Percentiles rank a stretch among this genome's conserved stretches.
phyloP scores from a whole-genome alignment of 2,888 invertebrate genomes.

The Dasysyrphus tricinctus region DNA sequence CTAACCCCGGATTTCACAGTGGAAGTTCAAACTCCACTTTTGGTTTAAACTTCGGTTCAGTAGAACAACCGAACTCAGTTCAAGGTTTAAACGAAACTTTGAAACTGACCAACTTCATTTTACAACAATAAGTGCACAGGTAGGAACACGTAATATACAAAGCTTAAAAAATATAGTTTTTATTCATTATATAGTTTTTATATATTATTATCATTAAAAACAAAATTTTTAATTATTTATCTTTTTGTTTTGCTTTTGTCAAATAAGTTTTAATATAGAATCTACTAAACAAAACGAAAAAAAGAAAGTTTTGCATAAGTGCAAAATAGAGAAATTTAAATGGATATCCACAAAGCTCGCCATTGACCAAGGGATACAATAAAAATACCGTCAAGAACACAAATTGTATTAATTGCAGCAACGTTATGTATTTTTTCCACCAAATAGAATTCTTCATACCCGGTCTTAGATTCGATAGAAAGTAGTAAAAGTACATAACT shows the following conservation, averaged over 20 bases:
- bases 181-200: too few relatives aligned
- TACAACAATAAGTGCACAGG: too few relatives aligned
- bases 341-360: constrained; percentile 86
- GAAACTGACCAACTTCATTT: too few relatives aligned
- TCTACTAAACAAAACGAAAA: constrained; percentile 87
- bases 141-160: too few relatives aligned
- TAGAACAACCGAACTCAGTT: too few relatives aligned
- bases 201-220: too few relatives aligned
- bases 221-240: background rate
- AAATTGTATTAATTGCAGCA: constrained; percentile 91
- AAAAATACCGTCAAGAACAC: constrained; percentile 85
- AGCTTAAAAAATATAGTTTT: too few relatives aligned
- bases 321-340: constrained; percentile 85
- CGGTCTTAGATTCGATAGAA: constrained; percentile 88
- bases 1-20: too few relatives aligned
- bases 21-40: too few relatives aligned
- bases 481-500: constrained; percentile 93
- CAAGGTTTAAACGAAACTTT: too few relatives aligned
- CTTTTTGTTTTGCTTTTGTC: constrained; percentile 77
- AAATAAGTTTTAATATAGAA: constrained; percentile 88
- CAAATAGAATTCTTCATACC: constrained; percentile 88
- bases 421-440: constrained; percentile 94
- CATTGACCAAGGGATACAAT: constrained; percentile 83
- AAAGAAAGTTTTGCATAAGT: constrained; percentile 87
- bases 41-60: too few relatives aligned